A percentile compares a stretch with the other conserved stretches of the same genome.
These are phyloP conservation scores for Rhopilema esculentum DNA, from an alignment of 30 jellyfish, hydroid and myxozoan genomes.

Conservation along the genomic window DNA sequence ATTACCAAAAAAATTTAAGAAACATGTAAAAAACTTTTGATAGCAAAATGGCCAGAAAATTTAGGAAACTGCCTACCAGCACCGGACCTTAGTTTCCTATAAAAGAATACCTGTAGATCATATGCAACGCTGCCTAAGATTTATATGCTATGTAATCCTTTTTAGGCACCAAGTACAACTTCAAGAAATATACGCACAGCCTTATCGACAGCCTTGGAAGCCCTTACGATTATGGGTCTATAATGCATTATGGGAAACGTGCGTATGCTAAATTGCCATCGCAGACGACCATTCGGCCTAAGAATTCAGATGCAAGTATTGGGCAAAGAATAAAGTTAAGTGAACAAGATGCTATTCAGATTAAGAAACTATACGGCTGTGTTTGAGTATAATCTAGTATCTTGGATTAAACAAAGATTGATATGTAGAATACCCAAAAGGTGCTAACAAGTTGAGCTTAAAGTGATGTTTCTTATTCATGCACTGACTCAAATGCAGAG, in stretches of 20 bases:
- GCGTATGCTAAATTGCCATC: conserved; percentile 85
- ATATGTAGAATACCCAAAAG: too few relatives aligned
- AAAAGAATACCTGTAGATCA: too few relatives aligned
- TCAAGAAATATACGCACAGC: conserved; percentile 71
- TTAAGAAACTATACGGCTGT: conserved; percentile 74
- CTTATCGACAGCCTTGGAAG: conserved; percentile 89
- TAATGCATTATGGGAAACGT: conserved; percentile 86
- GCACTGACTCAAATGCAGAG: too few relatives aligned
- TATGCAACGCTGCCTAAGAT: background rate
- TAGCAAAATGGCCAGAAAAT: too few relatives aligned
- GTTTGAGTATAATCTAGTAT: too few relatives aligned
- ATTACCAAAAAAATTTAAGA: too few relatives aligned
- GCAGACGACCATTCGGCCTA: conserved; percentile 79
- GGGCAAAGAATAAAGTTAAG: conserved; percentile 86
- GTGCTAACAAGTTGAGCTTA: too few relatives aligned
- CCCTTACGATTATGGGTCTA: conserved; percentile 90
- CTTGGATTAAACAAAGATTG: too few relatives aligned
- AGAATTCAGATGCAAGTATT: conserved; percentile 66
- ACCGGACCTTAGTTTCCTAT: too few relatives aligned
- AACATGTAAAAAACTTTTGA: too few relatives aligned
- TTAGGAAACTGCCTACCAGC: too few relatives aligned
- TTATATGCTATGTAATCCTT: background rate
- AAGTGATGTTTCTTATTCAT: too few relatives aligned
- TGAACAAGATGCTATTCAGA: conserved; percentile 83
- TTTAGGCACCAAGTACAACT: conserved; percentile 65